Base-by-base conservation (phyloP, 2,797 vertebrate species). In the Acanthornis magna region DNA sequence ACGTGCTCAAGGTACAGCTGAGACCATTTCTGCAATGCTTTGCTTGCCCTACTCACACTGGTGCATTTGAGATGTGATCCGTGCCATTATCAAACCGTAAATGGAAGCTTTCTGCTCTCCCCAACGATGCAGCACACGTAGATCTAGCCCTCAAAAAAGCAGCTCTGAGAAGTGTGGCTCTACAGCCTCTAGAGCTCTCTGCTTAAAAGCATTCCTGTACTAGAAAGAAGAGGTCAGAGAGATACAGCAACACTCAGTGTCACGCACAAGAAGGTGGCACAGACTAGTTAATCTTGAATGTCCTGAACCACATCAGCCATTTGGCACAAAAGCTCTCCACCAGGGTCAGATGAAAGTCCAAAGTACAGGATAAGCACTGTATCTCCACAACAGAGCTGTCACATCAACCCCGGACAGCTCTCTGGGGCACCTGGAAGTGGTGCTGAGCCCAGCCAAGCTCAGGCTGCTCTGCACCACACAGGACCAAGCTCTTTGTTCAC, bases 181-280 rank as follows among this genome's bases (percentile, higher is more conserved):
- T 55, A 26, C 20, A 45, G 81, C 38, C 62, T 67, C 62, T n/a
- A 47, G 13, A 92, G n/a, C 62, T 77, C 62, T 60, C 43, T 75
- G 74, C 23, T 87, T 91, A 92, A 91, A 96, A 96, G 91, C 83
- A 90, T 79, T 90, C 71, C 53, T 88, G 34, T 7, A 42, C 30
- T 40, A 57, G 72, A 72, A 83, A 32, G 42, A 71, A 65, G 43
- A 43, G 45, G 74, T 66, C 70, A 86, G 43, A 29, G 42, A 89
- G 74, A 53, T 26, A 34, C 5, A 92, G 66, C 25, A 81, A 13
- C 7, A 38, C n/a, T 30, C 22, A 7, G 13, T 27, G 51, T 73
- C 74, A 79, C 0, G 1, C 26, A 19, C 2, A 3, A 83, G 65
- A 47, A 84, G 26, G 71, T 17, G 27, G 40, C 63, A 82, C 62